phyloP scores from a whole-genome alignment of 2,797 vertebrate species.

The Carapus acus region DNA sequence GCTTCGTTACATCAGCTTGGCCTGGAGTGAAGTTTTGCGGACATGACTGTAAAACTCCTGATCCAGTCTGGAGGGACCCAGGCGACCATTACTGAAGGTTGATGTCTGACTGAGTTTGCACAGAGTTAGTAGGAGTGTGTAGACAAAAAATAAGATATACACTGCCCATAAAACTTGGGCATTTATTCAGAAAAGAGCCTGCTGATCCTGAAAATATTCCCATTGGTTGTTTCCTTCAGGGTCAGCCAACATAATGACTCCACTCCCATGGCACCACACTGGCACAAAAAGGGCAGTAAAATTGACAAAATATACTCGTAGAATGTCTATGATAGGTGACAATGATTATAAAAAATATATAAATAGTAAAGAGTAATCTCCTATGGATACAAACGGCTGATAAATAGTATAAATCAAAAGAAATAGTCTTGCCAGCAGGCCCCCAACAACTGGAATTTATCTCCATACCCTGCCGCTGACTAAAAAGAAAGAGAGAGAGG shows the following conservation, averaged over 20 bases:
- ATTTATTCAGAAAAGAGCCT: slow-evolving; percentile 1
- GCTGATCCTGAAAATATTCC: slow-evolving; percentile 4
- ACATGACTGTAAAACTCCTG: slow-evolving; percentile 40
- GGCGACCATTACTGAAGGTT: no score
- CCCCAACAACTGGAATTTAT: slow-evolving; percentile 75
- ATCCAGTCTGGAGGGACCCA: no score
- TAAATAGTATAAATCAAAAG: slow-evolving; percentile 70
- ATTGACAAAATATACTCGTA: slow-evolving; percentile 39
- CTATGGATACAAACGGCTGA: slow-evolving; percentile 65
- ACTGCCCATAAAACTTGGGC: neutral
- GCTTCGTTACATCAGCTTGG: slow-evolving; percentile 47
- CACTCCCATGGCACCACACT: slow-evolving; percentile 29
- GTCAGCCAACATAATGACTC: slow-evolving; percentile 44
- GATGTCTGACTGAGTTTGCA: slow-evolving; percentile 21
- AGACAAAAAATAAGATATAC: neutral
- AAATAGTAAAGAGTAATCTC: slow-evolving; percentile 69
- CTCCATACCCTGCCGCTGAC: slow-evolving; percentile 70
- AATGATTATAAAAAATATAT: slow-evolving; percentile 60
- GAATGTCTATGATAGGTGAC: slow-evolving; percentile 44
- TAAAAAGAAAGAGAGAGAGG: slow-evolving; percentile 64
- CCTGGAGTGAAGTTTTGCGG: slow-evolving; percentile 40
- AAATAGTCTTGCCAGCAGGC: slow-evolving; percentile 61
- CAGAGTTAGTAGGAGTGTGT: slow-evolving; percentile 14
- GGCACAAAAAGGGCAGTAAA: slow-evolving; percentile 48
- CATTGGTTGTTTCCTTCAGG: slow-evolving; percentile 27